Percentiles rank a stretch among this genome's conserved stretches.
Evolutionary conservation across 2,797 vertebrate species (phyloP).

Genomic region (Sciaenops ocellatus): DNA sequence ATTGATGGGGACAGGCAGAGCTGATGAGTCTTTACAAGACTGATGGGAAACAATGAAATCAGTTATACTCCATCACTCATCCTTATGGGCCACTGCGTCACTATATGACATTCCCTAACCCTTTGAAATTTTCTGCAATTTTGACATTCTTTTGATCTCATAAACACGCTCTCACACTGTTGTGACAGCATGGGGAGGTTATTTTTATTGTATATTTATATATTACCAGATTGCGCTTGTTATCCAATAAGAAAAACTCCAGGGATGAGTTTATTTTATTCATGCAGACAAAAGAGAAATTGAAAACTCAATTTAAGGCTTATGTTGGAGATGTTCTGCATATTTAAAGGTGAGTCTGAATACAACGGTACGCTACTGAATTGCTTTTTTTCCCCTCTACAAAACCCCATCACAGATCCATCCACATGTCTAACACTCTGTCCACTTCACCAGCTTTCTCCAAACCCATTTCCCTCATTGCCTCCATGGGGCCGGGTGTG

Average conservation of each 20-base stretch:
- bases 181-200: constrained; percentile 3
- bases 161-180: constrained; percentile 9
- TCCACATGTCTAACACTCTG: constrained; percentile 52
- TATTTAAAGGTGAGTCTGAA: constrained; percentile 29
- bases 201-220: constrained; percentile 8
- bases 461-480: constrained; percentile 74
- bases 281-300: constrained; percentile 43
- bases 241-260: constrained; percentile 37
- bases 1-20: constrained; percentile 47
- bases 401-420: constrained; percentile 56
- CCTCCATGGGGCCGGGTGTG: constrained; percentile 65
- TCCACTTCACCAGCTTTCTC: constrained; percentile 59
- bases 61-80: constrained; percentile 38
- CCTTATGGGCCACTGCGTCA: constrained; percentile 46
- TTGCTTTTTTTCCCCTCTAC: constrained; percentile 17
- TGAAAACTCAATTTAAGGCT: constrained; percentile 62
- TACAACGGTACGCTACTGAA: constrained; percentile 13
- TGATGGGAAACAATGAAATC: constrained; percentile 57
- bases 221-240: constrained; percentile 32
- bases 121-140: constrained; percentile 19
- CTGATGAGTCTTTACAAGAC: constrained; percentile 53
- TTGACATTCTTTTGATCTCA: constrained; percentile 32
- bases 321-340: constrained; percentile 20
- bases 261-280: constrained; percentile 43
- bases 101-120: constrained; percentile 39